phyloP scores from a whole-genome alignment of 2,113 vertebrate species.

The Nipponia nippon region DNA sequence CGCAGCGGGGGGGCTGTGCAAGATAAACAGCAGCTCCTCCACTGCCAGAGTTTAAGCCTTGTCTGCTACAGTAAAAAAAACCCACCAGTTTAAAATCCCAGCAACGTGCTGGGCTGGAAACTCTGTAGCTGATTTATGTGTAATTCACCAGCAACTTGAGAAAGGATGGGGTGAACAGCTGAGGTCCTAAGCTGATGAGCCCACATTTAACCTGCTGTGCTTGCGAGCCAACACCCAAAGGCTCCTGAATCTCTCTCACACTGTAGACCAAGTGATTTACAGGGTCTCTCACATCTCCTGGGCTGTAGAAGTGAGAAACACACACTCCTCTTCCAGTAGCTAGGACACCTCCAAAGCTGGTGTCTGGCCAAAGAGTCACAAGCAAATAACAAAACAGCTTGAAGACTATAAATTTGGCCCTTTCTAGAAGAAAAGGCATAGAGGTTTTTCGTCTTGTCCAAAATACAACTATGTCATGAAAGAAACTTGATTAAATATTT shows the following conservation, averaged over 20 bases:
- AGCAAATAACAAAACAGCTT: neutral
- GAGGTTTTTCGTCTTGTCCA: neutral
- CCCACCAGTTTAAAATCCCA: neutral
- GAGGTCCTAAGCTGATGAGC: neutral
- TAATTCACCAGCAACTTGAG: neutral
- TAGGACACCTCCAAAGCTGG: neutral
- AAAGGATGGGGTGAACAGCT: neutral
- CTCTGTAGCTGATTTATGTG: neutral
- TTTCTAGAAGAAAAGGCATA: neutral
- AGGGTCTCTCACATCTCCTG: neutral
- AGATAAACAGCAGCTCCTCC: neutral
- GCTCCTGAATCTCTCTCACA: neutral
- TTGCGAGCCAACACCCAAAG: neutral
- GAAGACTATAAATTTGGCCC: neutral
- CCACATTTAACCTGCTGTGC: accelerated
- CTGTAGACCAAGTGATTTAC: neutral
- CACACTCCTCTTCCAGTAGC: neutral
- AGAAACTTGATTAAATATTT: neutral
- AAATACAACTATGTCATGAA: neutral
- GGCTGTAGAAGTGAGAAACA: neutral
- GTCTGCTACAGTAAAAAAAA: neutral
- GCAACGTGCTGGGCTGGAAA: neutral
- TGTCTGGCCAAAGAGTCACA: neutral
- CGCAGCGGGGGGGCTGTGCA: neutral
- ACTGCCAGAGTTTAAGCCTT: neutral